Evolutionary conservation across 2,113 vertebrate genomes (phyloP), one percentile per base, ranked within the genome.

Genomic region (Lutjanus erythropterus): DNA sequence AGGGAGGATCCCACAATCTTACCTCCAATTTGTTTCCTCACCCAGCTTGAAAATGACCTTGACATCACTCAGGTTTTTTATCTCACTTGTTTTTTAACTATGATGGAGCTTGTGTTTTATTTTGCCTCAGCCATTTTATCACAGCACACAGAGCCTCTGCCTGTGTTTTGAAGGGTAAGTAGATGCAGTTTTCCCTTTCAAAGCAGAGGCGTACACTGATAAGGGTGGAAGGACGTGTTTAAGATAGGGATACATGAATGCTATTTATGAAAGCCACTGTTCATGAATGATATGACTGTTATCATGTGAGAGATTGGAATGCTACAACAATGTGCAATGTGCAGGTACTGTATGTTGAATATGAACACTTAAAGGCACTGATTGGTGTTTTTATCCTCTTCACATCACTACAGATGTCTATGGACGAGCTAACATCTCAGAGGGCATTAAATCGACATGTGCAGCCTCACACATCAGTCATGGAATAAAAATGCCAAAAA

Each of bases 181-280:
- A n/a, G n/a, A n/a, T n/a, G n/a, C n/a, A n/a, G 35, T 9, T 37
- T 5, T 37, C 33, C 33, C 4, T 37, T n/a, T 37, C 35, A 62
- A 61, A 58, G 46, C 9, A 23, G 19, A 9, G 47, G 35, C 19
- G 39, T 29, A 41, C 18, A 21, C 29, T 19, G 52, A 84, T 82
- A 71, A 81, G 65, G 31, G 44, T 50, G 33, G 46, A 56, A 70
- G 44, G 58, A 67, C 44, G 31, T 70, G 42, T 60, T 44, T 15
- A 6, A 44, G 53, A 62, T 73, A 25, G 11, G 18, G 15, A 56
- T 37, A 47, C 66, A 71, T 64, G 5, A 47, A 73, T 35, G 50
- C 33, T 59, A 23, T 80, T 71, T 67, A 56, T 76, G 31, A 74
- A 69, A 81, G 44, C 59, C 35, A 10, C 59, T 77, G 53, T 74